Conservation (phyloP, 2,797 vertebrate genomes). For the Trematocara caparti region DNA sequence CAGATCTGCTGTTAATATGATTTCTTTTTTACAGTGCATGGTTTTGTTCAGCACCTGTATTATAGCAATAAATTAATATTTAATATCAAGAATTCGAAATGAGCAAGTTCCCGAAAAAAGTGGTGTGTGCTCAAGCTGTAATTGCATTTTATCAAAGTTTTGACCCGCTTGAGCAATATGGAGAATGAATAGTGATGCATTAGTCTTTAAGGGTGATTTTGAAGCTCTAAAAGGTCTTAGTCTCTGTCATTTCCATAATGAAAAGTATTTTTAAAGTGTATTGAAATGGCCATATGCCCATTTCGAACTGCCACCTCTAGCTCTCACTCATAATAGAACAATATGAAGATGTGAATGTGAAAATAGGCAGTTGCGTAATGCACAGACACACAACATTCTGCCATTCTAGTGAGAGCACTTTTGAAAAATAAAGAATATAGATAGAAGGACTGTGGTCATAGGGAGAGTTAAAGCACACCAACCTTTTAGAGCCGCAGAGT, state of each 20-base stretch:
- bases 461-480: background rate
- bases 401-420: constrained; percentile 10
- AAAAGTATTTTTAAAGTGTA: constrained; percentile 10
- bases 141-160: constrained; percentile 14
- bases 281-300: constrained; percentile 26
- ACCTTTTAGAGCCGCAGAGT: constrained; percentile 11
- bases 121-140: background rate
- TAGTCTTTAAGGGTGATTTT: constrained; percentile 13
- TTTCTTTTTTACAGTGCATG: background rate
- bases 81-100: constrained; percentile 8
- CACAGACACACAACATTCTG: background rate
- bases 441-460: background rate
- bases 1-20: background rate
- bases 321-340: constrained; percentile 5
- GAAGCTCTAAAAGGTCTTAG: constrained; percentile 6
- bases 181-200: background rate
- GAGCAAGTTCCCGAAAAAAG: background rate
- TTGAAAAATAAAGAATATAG: constrained; percentile 17
- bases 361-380: constrained; percentile 6
- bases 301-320: constrained; percentile 16
- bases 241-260: constrained; percentile 35
- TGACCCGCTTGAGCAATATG: background rate
- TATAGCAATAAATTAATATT: background rate
- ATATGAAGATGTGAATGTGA: constrained; percentile 16
- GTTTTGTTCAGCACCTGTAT: background rate